A percentile compares a stretch with the other conserved stretches of the same genome.
These are phyloP conservation scores for Moxostoma hubbsi DNA, from an alignment of 2,797 vertebrate species.

Conservation along the genomic window DNA sequence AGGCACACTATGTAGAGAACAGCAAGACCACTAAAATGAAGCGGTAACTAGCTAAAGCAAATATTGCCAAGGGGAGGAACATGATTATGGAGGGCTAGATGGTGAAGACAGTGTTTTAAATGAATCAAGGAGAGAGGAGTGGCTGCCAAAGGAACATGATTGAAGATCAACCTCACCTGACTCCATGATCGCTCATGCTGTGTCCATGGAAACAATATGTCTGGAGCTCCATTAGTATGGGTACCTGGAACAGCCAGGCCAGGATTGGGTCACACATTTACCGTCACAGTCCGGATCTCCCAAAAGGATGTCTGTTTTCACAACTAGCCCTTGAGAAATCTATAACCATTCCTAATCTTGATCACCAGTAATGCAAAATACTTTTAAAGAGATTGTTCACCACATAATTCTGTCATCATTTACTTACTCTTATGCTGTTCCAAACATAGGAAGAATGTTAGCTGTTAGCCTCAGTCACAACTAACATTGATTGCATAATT, in stretches of 20 bases:
- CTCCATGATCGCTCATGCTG: constrained; percentile 95
- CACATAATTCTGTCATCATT: too few relatives aligned
- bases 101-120: neutral
- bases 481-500: too few relatives aligned
- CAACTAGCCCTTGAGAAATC: neutral
- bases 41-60: neutral
- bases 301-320: neutral
- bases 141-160: neutral
- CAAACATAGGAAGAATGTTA: too few relatives aligned
- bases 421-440: too few relatives aligned
- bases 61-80: neutral
- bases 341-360: too few relatives aligned
- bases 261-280: constrained; percentile 23
- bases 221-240: constrained; percentile 85
- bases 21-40: constrained; percentile 44
- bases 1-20: constrained; percentile 40
- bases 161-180: constrained; percentile 80
- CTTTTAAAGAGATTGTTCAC: too few relatives aligned
- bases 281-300: constrained; percentile 16
- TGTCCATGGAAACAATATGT: constrained; percentile 88
- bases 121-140: neutral
- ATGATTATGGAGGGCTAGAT: neutral
- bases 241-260: constrained; percentile 70
- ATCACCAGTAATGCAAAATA: too few relatives aligned
- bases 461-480: too few relatives aligned